Base-by-base conservation (phyloP, 2,797 vertebrate species). In the Thalassophryne amazonica region DNA sequence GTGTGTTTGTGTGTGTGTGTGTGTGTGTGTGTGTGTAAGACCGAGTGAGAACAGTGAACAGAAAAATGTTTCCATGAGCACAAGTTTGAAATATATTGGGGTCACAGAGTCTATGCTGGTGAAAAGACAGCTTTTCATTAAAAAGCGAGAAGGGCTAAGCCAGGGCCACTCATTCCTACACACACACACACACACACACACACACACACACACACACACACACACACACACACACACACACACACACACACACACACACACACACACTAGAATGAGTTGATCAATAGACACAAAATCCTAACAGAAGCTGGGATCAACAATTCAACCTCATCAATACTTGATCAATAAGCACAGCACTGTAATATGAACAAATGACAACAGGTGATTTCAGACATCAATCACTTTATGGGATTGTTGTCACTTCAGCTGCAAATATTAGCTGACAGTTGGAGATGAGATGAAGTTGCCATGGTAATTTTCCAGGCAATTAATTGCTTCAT, bases 51-150 rank as follows among this genome's bases (percentile, higher is more conserved):
- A 28, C 32, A 35, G 1, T 12, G 4, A 10, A 2, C 19, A 15
- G 19, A 17, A 9, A 18, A 52, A 36, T 51, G 43, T 75, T 73
- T 75, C 35, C 46, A 52, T 33, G 36, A 67, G 61, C 58, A 33
- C 22, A 76, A 67, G 42, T 76, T 69, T 68, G 46, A 76, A 71
- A 74, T 69, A 76, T 80, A 73, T 77, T 68, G 60, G 50, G 61
- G 76, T 76, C 57, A 20, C 10, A 24, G 41, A 73, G 50, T 61
- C 71, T 71, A 41, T 33, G 40, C 15, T 50, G 54, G 43, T 39
- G 35, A 53, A 57, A 51, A 67, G 39, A 50, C 22, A 52, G 48
- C 46, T 68, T 83, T 76, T 76, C 49, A 80, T 69, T 80, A 61
- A 45, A 49, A 49, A 39, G 45, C 46, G 60, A 54, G 61, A 46